phyloP scores from a whole-genome alignment of 2,113 vertebrate genomes.

The Penelope pileata region DNA sequence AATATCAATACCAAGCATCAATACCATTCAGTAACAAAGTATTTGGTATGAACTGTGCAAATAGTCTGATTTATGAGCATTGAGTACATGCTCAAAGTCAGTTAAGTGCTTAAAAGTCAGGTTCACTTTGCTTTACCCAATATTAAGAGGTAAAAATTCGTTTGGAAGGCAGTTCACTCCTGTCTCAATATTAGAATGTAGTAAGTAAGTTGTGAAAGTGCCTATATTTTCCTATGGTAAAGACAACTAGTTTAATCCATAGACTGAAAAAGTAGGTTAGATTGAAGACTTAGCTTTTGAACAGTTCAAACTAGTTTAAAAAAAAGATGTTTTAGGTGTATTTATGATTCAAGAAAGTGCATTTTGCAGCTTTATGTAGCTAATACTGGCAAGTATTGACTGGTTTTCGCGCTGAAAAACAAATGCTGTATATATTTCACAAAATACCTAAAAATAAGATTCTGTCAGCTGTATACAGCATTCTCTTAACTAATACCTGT shows the following conservation, averaged over 20 bases:
- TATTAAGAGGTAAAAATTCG: background rate
- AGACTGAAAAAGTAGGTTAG: background rate
- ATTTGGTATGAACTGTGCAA: background rate
- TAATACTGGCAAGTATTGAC: background rate
- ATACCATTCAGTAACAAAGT: background rate
- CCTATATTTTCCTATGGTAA: background rate
- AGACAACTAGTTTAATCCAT: background rate
- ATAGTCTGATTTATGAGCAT: background rate
- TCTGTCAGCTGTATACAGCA: background rate
- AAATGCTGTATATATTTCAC: background rate
- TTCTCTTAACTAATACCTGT: background rate
- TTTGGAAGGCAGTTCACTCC: background rate
- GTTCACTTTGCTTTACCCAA: background rate
- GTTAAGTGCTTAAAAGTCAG: background rate
- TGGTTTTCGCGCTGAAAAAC: background rate
- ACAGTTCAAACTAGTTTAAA: background rate
- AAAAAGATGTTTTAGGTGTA: background rate
- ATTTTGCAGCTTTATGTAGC: background rate
- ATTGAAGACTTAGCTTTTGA: background rate
- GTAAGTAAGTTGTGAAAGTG: background rate
- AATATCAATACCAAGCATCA: background rate
- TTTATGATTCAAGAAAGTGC: background rate
- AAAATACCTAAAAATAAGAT: background rate
- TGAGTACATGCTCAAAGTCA: background rate
- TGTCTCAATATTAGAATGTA: background rate